Percentiles rank a stretch among this genome's conserved stretches.
Evolutionary conservation across 1,140 invertebrate genomes (phyloP).

Genomic region (Brachionus manjavacas): DNA sequence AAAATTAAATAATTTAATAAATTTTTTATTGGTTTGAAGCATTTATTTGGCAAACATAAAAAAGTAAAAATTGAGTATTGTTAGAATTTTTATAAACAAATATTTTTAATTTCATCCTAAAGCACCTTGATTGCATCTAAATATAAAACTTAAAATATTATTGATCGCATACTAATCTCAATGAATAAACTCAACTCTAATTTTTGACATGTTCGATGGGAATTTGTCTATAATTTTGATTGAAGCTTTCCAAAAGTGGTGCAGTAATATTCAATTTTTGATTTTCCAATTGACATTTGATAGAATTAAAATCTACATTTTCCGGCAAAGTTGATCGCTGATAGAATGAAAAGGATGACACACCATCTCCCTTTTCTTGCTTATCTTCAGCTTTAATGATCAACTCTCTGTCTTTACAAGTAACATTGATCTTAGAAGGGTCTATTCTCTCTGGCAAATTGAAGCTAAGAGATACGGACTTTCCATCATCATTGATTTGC

Average conservation of each 20-base stretch:
- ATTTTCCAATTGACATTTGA: conserved; percentile 26
- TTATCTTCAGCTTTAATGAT: conserved; percentile 39
- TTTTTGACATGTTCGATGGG: conserved; percentile 37
- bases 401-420: conserved; percentile 30
- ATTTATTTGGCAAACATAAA: not conserved
- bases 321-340: conserved; percentile 17
- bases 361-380: not conserved
- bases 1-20: too few species aligned
- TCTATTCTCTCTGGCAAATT: conserved; percentile 28
- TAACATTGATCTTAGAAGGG: conserved; percentile 32
- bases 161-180: not conserved
- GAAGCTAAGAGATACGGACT: conserved; percentile 9
- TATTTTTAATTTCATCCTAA: not conserved
- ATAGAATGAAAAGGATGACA: conserved; percentile 25
- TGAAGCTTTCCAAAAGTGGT: not conserved
- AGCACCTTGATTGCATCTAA: not conserved
- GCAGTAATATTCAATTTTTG: conserved; percentile 4
- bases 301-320: conserved; percentile 35
- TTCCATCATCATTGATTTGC: conserved; percentile 28
- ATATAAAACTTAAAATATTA: not conserved
- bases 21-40: not conserved
- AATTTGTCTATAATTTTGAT: conserved; percentile 26
- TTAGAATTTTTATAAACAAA: not conserved
- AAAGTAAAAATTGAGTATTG: not conserved
- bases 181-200: not conserved